Conservation (phyloP, 2,888 invertebrate genomes). For the Cataglyphis rosenhaueri region DNA sequence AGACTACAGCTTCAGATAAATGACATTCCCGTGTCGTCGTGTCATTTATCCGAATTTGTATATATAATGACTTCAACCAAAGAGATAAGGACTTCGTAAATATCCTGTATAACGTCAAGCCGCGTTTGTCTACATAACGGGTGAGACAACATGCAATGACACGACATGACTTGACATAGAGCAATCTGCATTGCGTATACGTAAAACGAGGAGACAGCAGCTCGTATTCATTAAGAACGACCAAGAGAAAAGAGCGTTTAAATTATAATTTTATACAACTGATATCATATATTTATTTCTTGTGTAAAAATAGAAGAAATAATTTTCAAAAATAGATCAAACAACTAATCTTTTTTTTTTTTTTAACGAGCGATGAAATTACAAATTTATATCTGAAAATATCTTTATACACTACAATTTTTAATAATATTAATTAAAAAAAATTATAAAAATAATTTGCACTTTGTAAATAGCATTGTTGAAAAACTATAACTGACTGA, state of each 20-base stretch:
- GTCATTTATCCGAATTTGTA: constrained; percentile 43
- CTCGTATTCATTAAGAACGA: constrained; percentile 30
- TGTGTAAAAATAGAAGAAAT: not conserved
- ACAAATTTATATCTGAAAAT: not conserved
- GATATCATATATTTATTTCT: not conserved
- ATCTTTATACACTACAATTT: not conserved
- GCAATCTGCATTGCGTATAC: constrained; percentile 30
- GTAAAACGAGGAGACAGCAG: constrained; percentile 20
- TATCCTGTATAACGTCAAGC: constrained; percentile 33
- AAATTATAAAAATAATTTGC: not conserved
- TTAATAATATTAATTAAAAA: not conserved
- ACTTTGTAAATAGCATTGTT: not conserved
- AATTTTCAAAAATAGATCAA: constrained; percentile 5
- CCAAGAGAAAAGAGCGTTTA: constrained; percentile 3
- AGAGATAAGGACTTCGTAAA: constrained; percentile 44
- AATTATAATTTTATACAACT: constrained; percentile 25
- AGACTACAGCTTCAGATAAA: constrained; percentile 28
- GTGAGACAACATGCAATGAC: constrained; percentile 40
- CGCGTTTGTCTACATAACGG: constrained; percentile 40
- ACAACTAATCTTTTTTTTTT: not conserved
- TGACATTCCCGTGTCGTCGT: constrained; percentile 18
- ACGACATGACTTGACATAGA: constrained; percentile 42
- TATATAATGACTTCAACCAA: constrained; percentile 24
- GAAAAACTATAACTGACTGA: not conserved
- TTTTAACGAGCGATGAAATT: not conserved